Conservation (phyloP, 2,797 vertebrate species). For the Phalanger gymnotis region DNA sequence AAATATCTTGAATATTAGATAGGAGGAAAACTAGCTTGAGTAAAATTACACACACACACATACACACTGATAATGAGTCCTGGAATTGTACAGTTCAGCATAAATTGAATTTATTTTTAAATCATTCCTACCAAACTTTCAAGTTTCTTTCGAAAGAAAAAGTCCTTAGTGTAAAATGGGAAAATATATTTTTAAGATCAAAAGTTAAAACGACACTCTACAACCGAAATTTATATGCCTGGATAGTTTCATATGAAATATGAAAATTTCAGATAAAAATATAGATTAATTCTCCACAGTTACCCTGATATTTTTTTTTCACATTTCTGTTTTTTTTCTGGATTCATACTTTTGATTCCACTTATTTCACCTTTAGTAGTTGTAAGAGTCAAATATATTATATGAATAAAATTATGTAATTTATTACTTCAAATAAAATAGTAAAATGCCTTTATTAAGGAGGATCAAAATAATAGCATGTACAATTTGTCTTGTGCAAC, state of each 20-base stretch:
- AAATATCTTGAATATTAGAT: neutral
- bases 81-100: neutral
- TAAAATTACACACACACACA: no score
- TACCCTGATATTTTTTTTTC: constrained; percentile 8
- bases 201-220: constrained; percentile 2
- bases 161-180: neutral
- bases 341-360: neutral
- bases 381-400: neutral
- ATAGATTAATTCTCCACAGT: constrained; percentile 6
- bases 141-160: neutral
- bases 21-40: neutral
- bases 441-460: constrained; percentile 13
- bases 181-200: neutral
- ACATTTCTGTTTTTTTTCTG: neutral
- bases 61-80: neutral
- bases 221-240: neutral
- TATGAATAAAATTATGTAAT: neutral
- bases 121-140: neutral
- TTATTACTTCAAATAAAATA: constrained; percentile 19
- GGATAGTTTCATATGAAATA: constrained; percentile 16
- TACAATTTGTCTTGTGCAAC: neutral
- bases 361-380: constrained; percentile 23
- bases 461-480: neutral
- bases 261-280: constrained; percentile 3
- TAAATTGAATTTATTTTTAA: neutral